phyloP scores from a whole-genome alignment of 2,888 invertebrate genomes.

The Leptinotarsa tumamoca region DNA sequence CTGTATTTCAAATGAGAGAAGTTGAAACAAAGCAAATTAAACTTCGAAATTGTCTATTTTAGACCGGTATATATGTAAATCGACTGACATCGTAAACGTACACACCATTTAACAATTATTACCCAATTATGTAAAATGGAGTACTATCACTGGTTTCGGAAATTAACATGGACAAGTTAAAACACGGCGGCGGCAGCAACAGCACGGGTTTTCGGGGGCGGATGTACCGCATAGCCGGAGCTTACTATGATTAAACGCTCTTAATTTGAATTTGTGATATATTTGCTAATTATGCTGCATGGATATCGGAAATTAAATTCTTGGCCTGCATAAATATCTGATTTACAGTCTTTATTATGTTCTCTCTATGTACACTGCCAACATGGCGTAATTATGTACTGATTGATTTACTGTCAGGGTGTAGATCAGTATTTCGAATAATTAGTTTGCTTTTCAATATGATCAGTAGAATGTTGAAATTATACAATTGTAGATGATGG shows the following conservation, averaged over 20 bases:
- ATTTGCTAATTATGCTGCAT: conserved; percentile 63
- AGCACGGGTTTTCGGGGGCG: conserved; percentile 53
- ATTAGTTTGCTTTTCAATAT: conserved; percentile 24
- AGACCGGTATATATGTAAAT: conserved; percentile 65
- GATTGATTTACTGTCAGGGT: conserved; percentile 38
- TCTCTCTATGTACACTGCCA: conserved; percentile 40
- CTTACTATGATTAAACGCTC: conserved; percentile 57
- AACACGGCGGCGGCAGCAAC: conserved; percentile 58
- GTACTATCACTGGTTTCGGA: conserved; percentile 65
- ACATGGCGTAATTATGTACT: conserved; percentile 41
- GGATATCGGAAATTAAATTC: conserved; percentile 64
- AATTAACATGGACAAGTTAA: conserved; percentile 66
- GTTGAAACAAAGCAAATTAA: conserved; percentile 52
- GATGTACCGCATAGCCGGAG: conserved; percentile 50
- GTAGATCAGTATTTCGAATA: conserved; percentile 31
- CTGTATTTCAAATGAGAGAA: background rate
- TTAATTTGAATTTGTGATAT: conserved; percentile 65
- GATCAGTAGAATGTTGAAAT: background rate
- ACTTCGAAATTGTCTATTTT: conserved; percentile 53
- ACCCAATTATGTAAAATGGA: conserved; percentile 67
- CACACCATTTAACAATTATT: conserved; percentile 67
- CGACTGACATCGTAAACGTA: conserved; percentile 63
- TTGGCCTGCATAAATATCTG: conserved; percentile 57
- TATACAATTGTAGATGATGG: too few species aligned
- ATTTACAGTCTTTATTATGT: conserved; percentile 55